These are phyloP conservation scores for Lynx canadensis DNA, from an alignment of 2,113 vertebrate genomes.

Conservation along the genomic window DNA sequence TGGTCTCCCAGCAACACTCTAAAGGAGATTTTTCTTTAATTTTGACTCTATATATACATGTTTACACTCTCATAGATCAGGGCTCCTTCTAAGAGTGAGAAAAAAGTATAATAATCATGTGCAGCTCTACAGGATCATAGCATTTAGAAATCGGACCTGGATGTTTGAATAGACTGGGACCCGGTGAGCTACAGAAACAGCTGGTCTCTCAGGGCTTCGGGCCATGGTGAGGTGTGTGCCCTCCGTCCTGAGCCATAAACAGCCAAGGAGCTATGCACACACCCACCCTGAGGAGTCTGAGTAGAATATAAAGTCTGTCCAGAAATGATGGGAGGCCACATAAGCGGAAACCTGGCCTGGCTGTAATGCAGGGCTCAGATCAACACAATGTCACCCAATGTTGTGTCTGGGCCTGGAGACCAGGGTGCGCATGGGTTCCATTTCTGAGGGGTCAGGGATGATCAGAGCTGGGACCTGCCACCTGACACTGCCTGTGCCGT, in stretches of 20 bases:
- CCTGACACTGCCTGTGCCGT: background rate
- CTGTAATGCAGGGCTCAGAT: background rate
- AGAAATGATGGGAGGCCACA: background rate
- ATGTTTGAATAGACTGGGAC: too few relatives aligned
- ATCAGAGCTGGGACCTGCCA: background rate
- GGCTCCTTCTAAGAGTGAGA: too few relatives aligned
- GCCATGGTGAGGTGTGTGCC: too few relatives aligned
- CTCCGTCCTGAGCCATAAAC: background rate
- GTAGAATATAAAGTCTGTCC: background rate
- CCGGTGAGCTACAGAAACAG: too few relatives aligned
- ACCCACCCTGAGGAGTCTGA: background rate
- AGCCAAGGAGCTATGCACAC: background rate
- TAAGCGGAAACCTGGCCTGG: background rate
- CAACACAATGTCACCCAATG: background rate
- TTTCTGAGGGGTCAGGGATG: background rate
- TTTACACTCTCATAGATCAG: too few relatives aligned
- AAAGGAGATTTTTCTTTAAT: too few relatives aligned
- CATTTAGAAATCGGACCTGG: too few relatives aligned
- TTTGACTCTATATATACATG: too few relatives aligned
- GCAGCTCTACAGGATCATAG: too few relatives aligned
- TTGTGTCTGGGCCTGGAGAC: background rate
- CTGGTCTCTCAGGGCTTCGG: too few relatives aligned
- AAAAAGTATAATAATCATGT: too few relatives aligned
- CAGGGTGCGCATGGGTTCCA: fast-evolving
- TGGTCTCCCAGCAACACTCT: too few relatives aligned